phyloP scores from a whole-genome alignment of 2,888 invertebrate genomes.

The Parnassius orleans region DNA sequence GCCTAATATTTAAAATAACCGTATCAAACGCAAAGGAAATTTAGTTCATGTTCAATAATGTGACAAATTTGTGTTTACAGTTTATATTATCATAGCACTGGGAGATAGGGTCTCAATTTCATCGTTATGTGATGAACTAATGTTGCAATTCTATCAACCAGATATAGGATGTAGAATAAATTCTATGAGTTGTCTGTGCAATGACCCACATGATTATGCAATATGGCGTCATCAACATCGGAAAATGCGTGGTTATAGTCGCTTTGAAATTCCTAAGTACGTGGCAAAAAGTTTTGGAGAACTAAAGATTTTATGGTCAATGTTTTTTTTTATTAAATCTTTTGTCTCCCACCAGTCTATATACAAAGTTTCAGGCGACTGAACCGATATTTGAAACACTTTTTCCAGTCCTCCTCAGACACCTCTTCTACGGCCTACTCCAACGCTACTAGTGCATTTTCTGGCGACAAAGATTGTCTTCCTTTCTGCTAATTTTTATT shows the following conservation, averaged over 20 bases:
- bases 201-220: slow-evolving; percentile 8
- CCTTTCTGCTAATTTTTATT: too few species aligned
- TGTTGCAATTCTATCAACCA: background rate
- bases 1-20: background rate
- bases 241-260: background rate
- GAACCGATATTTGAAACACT: too few species aligned
- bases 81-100: background rate
- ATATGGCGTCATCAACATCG: background rate
- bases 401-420: too few species aligned
- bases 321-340: too few species aligned
- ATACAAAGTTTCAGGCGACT: too few species aligned
- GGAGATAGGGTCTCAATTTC: background rate
- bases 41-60: slow-evolving; percentile 18
- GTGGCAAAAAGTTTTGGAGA: too few species aligned
- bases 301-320: too few species aligned
- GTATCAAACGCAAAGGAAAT: slow-evolving; percentile 14
- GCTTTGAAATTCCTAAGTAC: too few species aligned
- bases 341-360: too few species aligned
- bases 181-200: slow-evolving; percentile 15
- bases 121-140: background rate
- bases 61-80: slow-evolving; percentile 1
- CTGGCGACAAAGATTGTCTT: too few species aligned
- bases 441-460: too few species aligned
- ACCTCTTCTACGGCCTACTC: too few species aligned
- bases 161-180: background rate